Percentiles rank a stretch among this genome's conserved stretches.
Evolutionary conservation across 2,113 vertebrate species (phyloP).

Genomic region (Nycticebus coucang): DNA sequence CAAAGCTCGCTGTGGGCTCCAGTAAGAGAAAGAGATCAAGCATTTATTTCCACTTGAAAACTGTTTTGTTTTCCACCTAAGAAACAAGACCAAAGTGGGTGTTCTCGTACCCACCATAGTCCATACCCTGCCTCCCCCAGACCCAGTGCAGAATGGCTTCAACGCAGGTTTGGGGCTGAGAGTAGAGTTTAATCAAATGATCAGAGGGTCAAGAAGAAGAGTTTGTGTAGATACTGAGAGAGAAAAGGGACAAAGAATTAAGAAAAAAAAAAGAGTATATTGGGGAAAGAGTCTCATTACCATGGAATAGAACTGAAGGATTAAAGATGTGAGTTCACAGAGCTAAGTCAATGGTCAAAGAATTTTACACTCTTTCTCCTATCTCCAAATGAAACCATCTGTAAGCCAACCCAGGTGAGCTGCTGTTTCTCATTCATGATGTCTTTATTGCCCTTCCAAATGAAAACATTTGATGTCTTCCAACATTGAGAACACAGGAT

Average conservation of each 20-base stretch:
- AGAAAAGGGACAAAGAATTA: not conserved
- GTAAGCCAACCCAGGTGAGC: not conserved
- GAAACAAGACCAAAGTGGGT: not conserved
- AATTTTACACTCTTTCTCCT: not conserved
- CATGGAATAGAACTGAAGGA: not conserved
- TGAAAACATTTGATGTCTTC: not conserved
- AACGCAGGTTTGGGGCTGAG: not conserved
- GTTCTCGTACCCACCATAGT: not conserved
- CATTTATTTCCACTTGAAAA: not conserved
- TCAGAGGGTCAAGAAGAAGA: not conserved
- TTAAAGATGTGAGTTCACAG: not conserved
- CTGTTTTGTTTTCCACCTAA: conserved; percentile 16
- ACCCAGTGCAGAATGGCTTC: not conserved
- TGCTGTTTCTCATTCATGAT: not conserved
- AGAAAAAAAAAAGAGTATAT: not conserved
- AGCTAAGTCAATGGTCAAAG: not conserved
- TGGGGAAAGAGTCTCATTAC: not conserved
- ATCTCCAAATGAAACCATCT: not conserved
- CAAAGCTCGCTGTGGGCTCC: not conserved
- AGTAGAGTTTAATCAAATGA: not conserved
- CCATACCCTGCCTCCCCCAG: not conserved
- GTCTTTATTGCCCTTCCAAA: not conserved
- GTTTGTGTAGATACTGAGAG: not conserved
- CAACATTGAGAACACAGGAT: not conserved
- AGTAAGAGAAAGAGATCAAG: not conserved